phyloP scores from a whole-genome alignment of 2,888 invertebrate genomes.

The Drosophila multiciliata region DNA sequence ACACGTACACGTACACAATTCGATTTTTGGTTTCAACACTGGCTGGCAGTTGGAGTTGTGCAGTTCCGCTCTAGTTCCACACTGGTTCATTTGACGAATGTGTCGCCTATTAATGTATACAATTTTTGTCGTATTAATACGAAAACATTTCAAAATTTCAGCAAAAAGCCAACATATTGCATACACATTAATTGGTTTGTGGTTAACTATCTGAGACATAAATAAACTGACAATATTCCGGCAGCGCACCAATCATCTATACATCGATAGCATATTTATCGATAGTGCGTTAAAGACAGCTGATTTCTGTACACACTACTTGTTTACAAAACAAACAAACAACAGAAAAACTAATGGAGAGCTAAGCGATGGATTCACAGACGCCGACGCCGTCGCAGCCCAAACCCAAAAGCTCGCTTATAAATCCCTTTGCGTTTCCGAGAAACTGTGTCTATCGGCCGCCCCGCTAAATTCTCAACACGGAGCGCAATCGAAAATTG shows the following conservation, averaged over 20 bases:
- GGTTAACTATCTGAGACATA: background rate
- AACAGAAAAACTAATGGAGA: background rate
- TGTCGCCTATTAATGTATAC: background rate
- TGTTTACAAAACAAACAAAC: constrained; percentile 19
- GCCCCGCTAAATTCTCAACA: constrained; percentile 63
- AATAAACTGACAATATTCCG: background rate
- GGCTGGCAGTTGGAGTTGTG: constrained; percentile 5
- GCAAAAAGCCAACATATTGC: background rate
- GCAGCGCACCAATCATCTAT: background rate
- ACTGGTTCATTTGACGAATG: background rate
- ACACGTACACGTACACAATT: constrained; percentile 8
- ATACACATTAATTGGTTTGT: background rate
- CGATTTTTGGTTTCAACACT: background rate
- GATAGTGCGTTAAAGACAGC: constrained; percentile 9
- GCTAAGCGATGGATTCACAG: constrained; percentile 22
- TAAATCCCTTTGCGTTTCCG: constrained; percentile 53
- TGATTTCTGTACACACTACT: background rate
- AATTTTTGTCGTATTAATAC: background rate
- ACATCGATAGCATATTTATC: constrained; percentile 7
- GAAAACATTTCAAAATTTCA: background rate
- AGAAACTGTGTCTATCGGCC: constrained; percentile 66
- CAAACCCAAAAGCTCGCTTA: constrained; percentile 52
- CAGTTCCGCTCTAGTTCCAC: constrained; percentile 3
- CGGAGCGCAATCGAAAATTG: constrained; percentile 57
- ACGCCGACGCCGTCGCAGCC: background rate